Conservation (phyloP, 2,113 vertebrate genomes). For the Glaucidium brasilianum region DNA sequence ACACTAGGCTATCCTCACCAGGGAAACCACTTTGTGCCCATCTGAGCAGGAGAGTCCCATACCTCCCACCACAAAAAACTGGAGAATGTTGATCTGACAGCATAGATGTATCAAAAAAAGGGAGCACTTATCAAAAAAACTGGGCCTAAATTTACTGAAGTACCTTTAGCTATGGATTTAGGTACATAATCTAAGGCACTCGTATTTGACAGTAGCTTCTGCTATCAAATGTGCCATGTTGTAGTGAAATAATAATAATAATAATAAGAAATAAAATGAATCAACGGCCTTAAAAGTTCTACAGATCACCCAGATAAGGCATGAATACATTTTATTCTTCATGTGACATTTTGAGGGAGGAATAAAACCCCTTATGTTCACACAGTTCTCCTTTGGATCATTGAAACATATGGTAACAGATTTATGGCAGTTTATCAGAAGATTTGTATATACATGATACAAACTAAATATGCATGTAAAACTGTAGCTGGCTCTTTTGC, state of each 20-base stretch:
- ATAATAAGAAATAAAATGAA: not conserved
- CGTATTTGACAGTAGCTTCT: not conserved
- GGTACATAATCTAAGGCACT: not conserved
- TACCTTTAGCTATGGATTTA: not conserved
- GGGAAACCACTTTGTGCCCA: not conserved
- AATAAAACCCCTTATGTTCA: slow-evolving; percentile 45
- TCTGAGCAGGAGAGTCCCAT: not conserved
- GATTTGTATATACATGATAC: slow-evolving; percentile 42
- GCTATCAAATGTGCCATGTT: not conserved
- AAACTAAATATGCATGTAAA: slow-evolving; percentile 36
- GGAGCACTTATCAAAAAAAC: not conserved
- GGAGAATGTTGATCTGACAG: not conserved
- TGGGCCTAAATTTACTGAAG: not conserved
- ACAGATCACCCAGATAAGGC: not conserved
- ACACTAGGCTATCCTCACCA: not conserved
- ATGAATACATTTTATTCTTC: not conserved
- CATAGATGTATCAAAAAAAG: not conserved
- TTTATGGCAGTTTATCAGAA: slow-evolving; percentile 55
- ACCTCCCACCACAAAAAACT: fast-evolving
- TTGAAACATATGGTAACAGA: slow-evolving; percentile 43
- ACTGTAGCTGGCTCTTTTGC: not conserved
- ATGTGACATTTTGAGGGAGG: slow-evolving; percentile 21
- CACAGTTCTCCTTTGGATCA: slow-evolving; percentile 1
- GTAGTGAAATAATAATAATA: slow-evolving; percentile 16
- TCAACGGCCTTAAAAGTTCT: not conserved